These are phyloP conservation scores for Ephialtes manifestator DNA, from an alignment of 2,888 invertebrate genomes.

Conservation along the genomic window DNA sequence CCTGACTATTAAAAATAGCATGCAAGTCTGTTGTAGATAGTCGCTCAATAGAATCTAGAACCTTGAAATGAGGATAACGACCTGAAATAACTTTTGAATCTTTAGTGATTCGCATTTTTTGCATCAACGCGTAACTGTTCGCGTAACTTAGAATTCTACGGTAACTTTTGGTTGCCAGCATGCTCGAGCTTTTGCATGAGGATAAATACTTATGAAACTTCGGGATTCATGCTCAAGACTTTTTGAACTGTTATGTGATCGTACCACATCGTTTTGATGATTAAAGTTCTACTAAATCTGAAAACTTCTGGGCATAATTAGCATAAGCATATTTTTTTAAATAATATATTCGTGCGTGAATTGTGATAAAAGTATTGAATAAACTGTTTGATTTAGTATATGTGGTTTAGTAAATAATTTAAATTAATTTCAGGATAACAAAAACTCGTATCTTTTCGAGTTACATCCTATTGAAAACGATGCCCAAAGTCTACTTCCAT, in stretches of 20 bases:
- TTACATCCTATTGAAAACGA: too few relatives aligned
- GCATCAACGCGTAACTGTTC: slow-evolving; percentile 26
- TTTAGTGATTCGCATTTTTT: slow-evolving; percentile 20
- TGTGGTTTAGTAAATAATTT: too few relatives aligned
- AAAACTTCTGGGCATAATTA: too few relatives aligned
- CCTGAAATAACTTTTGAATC: slow-evolving; percentile 14
- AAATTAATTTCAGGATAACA: too few relatives aligned
- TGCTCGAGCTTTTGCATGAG: not conserved
- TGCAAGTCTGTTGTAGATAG: not conserved
- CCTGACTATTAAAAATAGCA: not conserved
- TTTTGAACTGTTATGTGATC: not conserved
- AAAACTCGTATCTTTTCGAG: too few relatives aligned
- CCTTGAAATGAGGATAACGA: not conserved
- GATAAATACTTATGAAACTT: not conserved
- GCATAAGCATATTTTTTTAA: not conserved
- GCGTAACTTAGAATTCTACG: slow-evolving; percentile 20
- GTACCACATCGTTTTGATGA: too few relatives aligned
- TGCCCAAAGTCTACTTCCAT: too few relatives aligned
- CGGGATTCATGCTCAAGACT: not conserved
- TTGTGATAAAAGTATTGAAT: too few relatives aligned
- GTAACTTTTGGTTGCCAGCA: not conserved
- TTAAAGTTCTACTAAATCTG: too few relatives aligned
- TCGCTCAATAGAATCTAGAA: not conserved
- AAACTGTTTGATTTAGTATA: too few relatives aligned
- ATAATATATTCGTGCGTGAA: not conserved